phyloP scores from a whole-genome alignment of 2,888 invertebrate species.

The Platypus cylindrus region DNA sequence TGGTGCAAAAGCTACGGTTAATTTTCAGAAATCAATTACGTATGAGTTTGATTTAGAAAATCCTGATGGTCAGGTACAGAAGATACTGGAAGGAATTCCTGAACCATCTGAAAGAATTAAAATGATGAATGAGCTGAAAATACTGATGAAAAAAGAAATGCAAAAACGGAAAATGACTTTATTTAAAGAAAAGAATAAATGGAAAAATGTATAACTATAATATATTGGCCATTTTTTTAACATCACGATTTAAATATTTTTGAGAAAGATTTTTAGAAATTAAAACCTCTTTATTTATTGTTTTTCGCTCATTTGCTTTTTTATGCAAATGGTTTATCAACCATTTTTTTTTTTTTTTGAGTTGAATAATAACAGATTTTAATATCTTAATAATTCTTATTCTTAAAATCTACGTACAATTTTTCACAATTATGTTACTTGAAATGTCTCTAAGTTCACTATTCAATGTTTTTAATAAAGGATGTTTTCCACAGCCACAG shows the following conservation, averaged over 20 bases:
- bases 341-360: no score
- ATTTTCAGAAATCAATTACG: conserved; percentile 5
- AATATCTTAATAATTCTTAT: no score
- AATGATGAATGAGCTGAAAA: conserved; percentile 7
- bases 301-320: no score
- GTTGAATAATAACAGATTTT: no score
- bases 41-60: conserved; percentile 6
- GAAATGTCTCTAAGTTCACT: conserved; percentile 39
- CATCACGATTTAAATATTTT: no score
- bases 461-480: conserved; percentile 52
- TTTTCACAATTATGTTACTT: conserved; percentile 20
- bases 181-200: conserved; percentile 4
- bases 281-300: no score
- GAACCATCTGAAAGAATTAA: conserved; percentile 1
- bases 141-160: conserved; percentile 8
- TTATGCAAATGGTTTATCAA: no score
- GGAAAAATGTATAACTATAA: conserved; percentile 6
- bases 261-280: no score
- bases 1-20: neutral
- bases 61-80: conserved; percentile 1
- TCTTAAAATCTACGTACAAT: no score
- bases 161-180: conserved; percentile 3
- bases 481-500: conserved; percentile 57
- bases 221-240: neutral
- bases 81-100: conserved; percentile 4